Evolutionary conservation across 2,888 invertebrate species (phyloP), one percentile per base, ranked within the genome.

Genomic region (Frankliniella fusca): DNA sequence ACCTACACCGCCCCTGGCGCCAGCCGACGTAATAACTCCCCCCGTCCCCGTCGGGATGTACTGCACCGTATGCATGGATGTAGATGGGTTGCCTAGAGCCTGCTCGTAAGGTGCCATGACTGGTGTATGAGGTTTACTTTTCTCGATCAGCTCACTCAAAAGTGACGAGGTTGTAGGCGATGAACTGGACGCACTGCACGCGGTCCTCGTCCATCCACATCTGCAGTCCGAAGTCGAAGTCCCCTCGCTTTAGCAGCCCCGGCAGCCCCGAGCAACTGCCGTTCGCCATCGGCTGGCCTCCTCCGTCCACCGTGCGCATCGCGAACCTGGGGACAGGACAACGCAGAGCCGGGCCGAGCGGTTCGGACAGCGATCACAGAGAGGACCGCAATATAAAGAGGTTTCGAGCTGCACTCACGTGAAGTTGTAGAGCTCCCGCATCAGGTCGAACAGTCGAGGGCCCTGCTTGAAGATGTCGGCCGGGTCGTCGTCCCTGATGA

Each of bases 401-500:
- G 54, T 12, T 12, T 2, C 3, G 61, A 61, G 61, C 0, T n/a
- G 61, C 61, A 61, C 61, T 18, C 15, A 61, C 61, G 61, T 61
- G 61, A 61, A 61, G 61, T 61, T 61, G 61, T 61, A 61, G 61
- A 61, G 61, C 15, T 61, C 20, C 15, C 61, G 61, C 61, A 61
- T 61, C 20, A 61, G 61, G 61, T 61, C 61, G 61, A 61, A 61
- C 61, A 61, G 61, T 7, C 61, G 61, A n/a, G 61, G 61, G 61
- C 61, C 61, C 61, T 61, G 61, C 61, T 61, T 61, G 61, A 61
- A 61, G 61, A 61, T 61, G 61, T 61, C 61, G 61, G 20, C 18
- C 18, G 61, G 15, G 61, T 61, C 61, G 18, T 61, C 61, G 15
- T 61, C 61, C 61, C 61, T 18, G 61, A 61, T 61, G 15, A 61